Conservation (phyloP, 2,113 vertebrate species). For the Ctenomys sociabilis region DNA sequence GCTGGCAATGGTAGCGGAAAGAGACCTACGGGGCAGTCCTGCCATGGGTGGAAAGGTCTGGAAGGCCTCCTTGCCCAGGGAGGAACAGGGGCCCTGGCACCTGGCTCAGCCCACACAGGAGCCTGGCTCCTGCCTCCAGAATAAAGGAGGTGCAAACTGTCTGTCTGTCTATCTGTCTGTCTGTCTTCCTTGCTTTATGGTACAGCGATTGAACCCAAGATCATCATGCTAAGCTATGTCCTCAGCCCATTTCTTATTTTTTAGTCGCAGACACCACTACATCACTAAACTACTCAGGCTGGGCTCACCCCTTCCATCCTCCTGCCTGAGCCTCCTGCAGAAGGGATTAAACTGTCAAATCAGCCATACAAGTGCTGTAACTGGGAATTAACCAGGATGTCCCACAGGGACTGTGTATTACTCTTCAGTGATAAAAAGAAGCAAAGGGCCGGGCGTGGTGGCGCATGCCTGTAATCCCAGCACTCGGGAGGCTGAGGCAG, state of each 20-base stretch:
- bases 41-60: not conserved
- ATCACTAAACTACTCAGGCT: not conserved
- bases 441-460: not conserved
- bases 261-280: not conserved
- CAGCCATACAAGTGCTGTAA: not conserved
- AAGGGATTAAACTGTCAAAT: not conserved
- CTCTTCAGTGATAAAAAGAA: not conserved
- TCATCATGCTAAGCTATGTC: not conserved
- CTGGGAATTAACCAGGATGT: not conserved
- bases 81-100: not conserved
- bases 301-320: not conserved
- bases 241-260: not conserved
- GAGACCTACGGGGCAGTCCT: slow-evolving; percentile 89
- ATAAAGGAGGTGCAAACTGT: not conserved
- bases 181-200: not conserved
- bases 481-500: not conserved
- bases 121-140: not conserved
- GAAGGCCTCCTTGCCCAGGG: not conserved
- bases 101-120: not conserved
- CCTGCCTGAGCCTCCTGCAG: not conserved
- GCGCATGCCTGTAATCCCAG: not conserved
- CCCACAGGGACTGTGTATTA: not conserved
- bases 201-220: not conserved
- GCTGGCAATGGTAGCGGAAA: slow-evolving; percentile 98
- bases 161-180: not conserved